Base-by-base conservation (phyloP, 2,113 vertebrate genomes). In the Zapus hudsonius region DNA sequence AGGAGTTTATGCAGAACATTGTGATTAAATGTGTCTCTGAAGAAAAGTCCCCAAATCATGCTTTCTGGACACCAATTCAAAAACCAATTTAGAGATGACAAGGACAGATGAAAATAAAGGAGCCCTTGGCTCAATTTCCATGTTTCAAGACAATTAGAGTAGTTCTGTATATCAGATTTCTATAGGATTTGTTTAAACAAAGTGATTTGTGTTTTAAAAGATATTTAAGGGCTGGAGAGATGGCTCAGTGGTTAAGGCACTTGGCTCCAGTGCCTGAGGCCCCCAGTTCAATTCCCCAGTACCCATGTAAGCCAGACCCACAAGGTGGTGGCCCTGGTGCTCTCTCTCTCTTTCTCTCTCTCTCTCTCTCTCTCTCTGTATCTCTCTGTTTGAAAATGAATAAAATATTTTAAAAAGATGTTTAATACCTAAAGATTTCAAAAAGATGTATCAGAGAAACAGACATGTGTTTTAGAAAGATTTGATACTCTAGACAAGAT, bases 1-100 rank as follows among this genome's bases (percentile, higher is more conserved):
- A 72, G 82, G 29, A 4, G 36, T 40, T 73, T 42, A 55, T 79
- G 31, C n/a, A 84, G 44, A 76, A 90, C 3, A 17, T 61, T 19
- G 44, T 38, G 1, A 61, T 75, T 70, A 73, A 89, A 66, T 25
- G 12, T 38, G 16, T 59, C 88, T 91, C 31, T 63, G 84, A 87
- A 70, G 36, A 74, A 78, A 92, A 61, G 3, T 84, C 79, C 89
- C 66, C 40, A 87, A 90, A 69, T 27, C 67, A 69, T 61, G 59
- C 16, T 33, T 10, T 89, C 29, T 69, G 15, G 38, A 20, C 27
- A 66, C 7, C 42, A 73, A 12, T 12, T 61, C 4, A 73, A 23
- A 36, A 81, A 33, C 4, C n/a, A 70, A 78, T 55, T 90, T n/a
- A 84, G 36, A 66, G 38, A 76, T 55, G 40, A 67, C 10, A 66